Base-by-base conservation (phyloP, 2,888 invertebrate species). In the Sminthurides aquaticus region DNA sequence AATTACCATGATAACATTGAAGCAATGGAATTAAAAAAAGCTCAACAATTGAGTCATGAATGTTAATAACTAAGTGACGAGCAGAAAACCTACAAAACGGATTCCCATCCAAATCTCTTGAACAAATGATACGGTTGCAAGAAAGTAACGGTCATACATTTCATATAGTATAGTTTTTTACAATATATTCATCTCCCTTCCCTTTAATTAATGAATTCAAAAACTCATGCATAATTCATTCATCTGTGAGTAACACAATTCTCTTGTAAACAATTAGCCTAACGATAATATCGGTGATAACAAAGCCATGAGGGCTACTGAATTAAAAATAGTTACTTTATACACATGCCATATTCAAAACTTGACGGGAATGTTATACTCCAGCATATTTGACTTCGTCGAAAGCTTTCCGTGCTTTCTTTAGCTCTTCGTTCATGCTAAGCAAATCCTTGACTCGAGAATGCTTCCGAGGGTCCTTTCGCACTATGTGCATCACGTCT, bases 381-480 rank as follows among this genome's bases (percentile, higher is more conserved):
- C 71, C 73, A n/a, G 71, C 73, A 60, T 73, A 73, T 62, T 73
- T 73, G 29, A 73, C 73, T 85, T 96, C 98, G 82, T 99, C 99
- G 81, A 99, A 99, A 69, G 98, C 98, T 82, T 99, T 99, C 75
- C 99, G 85, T 18, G 99, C 99, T 80, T 95, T 92, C 81, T 98
- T 96, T 58, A 99, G 81, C 80, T 99, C 98, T 80, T 99, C 99
- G 80, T 97, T 99, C 97, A 99, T 97, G 54, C 92, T 92, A 0
- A 98, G 81, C 43, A 98, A 82, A 80, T 97, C 97, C 82, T 96
- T 96, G 0, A 99, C 97, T 75, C 99, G 84, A 1, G 97, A 95
- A 82, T 94, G 99, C 79, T 99, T 99, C 71, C 97, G 85, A 43
- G 87, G 85, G 81, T 99, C 99, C 81, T 98, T 97, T 49, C 98